Percentiles rank a stretch among this genome's conserved stretches.
Conservation (phyloP, 2,888 invertebrate species). For the Nephrotoma appendiculata region DNA sequence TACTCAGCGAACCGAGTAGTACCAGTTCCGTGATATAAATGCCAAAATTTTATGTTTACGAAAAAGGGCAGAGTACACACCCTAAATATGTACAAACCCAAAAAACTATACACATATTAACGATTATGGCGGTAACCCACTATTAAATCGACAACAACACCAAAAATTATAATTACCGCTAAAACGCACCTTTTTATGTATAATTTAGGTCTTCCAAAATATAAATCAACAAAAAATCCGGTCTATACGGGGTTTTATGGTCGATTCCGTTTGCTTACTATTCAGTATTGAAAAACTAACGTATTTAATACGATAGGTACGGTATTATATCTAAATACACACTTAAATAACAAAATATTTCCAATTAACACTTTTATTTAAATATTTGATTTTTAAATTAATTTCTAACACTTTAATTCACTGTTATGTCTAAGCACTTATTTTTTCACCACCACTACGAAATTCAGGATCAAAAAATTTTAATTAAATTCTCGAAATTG, state of each 20-base stretch:
- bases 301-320: background rate
- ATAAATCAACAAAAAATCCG: background rate
- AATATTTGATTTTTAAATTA: background rate
- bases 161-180: background rate
- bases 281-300: background rate
- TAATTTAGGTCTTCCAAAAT: background rate
- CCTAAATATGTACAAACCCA: background rate
- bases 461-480: too few species aligned
- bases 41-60: background rate
- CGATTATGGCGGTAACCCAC: background rate
- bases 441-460: background rate
- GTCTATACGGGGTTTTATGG: background rate
- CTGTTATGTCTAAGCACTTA: background rate
- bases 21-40: background rate
- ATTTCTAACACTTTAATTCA: background rate
- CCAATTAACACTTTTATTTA: background rate
- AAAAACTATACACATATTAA: background rate
- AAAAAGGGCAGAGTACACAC: background rate
- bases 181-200: background rate
- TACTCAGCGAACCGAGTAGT: background rate
- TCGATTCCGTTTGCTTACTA: background rate
- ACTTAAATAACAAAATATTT: background rate
- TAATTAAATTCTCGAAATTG: background rate
- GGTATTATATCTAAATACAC: background rate
- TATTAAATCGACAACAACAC: background rate